phyloP scores from a whole-genome alignment of 2,797 vertebrate genomes.

The Paguma larvata region DNA sequence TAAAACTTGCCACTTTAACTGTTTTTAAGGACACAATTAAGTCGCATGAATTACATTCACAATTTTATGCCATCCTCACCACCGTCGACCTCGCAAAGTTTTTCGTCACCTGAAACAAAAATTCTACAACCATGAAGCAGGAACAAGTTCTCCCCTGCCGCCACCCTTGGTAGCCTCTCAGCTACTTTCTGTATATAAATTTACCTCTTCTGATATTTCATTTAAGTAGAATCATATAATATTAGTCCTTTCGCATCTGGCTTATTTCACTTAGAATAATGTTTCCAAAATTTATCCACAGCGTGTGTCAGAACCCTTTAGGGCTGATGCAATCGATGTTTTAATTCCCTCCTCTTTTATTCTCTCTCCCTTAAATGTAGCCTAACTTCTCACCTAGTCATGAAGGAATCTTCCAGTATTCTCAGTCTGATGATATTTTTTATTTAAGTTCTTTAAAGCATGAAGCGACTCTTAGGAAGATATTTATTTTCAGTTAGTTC shows the following conservation, averaged over 20 bases:
- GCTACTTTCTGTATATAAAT: not conserved
- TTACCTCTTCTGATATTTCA: not conserved
- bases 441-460: not conserved
- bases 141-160: too few relatives aligned
- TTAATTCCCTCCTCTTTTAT: not conserved
- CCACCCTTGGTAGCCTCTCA: not conserved
- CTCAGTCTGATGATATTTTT: conserved; percentile 18
- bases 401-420: not conserved
- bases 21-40: not conserved
- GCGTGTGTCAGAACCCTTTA: not conserved
- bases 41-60: not conserved
- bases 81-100: not conserved
- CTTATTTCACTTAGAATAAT: not conserved
- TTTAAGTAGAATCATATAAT: not conserved
- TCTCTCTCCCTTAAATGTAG: not conserved
- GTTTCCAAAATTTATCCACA: not conserved
- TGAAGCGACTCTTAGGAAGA: not conserved
- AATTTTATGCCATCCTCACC: not conserved
- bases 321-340: not conserved
- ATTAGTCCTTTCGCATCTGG: not conserved
- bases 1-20: not conserved
- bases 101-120: not conserved
- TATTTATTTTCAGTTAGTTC: conserved; percentile 41
- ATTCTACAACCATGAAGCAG: not conserved
- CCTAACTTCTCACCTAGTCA: not conserved